Percentiles rank a stretch among this genome's conserved stretches.
Evolutionary conservation across 2,113 vertebrate genomes (phyloP).

Genomic region (Ia io): DNA sequence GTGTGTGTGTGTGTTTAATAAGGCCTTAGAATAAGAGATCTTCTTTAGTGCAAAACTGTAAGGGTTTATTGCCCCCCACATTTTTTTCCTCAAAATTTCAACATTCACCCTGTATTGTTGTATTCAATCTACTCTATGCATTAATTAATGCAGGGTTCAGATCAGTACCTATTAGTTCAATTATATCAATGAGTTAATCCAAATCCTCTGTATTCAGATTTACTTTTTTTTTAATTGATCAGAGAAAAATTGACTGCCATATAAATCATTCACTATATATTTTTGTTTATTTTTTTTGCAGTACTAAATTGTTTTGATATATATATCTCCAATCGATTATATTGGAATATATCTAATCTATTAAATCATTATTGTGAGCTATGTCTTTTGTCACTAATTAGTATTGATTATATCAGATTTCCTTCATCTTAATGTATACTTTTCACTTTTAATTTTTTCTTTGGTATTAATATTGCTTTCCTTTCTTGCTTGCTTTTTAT

Average conservation of each 20-base stretch:
- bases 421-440: not conserved
- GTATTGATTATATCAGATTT: not conserved
- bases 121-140: not conserved
- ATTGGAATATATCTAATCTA: not conserved
- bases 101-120: not conserved
- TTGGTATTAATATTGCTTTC: not conserved
- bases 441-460: not conserved
- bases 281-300: not conserved
- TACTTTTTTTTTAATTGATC: not conserved
- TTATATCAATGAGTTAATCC: not conserved
- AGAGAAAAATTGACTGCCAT: not conserved
- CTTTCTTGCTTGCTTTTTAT: not conserved
- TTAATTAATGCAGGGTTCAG: not conserved
- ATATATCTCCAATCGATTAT: not conserved
- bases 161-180: not conserved
- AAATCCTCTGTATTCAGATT: not conserved
- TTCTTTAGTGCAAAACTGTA: not conserved
- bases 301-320: not conserved
- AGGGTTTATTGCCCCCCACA: not conserved
- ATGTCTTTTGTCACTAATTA: not conserved
- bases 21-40: not conserved
- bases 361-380: not conserved
- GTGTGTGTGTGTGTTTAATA: not conserved
- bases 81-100: conserved; percentile 2
- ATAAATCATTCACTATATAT: conserved; percentile 2